phyloP scores from a whole-genome alignment of 2,888 invertebrate genomes.

The Carcina quercana region DNA sequence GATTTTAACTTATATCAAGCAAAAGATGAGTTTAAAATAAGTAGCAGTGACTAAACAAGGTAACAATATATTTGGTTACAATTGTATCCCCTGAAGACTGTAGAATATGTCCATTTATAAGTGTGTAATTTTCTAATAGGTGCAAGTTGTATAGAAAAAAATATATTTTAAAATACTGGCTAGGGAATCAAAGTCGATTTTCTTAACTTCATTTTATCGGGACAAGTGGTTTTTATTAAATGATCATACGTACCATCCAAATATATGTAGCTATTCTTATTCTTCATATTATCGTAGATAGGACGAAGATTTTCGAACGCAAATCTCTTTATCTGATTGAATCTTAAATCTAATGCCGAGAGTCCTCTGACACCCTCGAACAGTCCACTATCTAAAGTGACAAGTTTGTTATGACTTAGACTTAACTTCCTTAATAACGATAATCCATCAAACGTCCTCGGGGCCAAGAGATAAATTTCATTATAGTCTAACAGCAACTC shows the following conservation, averaged over 20 bases:
- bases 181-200: no score
- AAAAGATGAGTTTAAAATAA: no score
- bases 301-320: conserved; percentile 83
- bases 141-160: no score
- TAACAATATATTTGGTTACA: no score
- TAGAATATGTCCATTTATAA: no score
- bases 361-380: conserved; percentile 82
- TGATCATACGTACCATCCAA: conserved; percentile 83
- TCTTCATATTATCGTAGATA: conserved; percentile 84
- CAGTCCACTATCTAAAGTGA: conserved; percentile 79
- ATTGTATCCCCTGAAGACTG: no score
- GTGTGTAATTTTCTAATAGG: no score
- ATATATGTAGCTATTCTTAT: conserved; percentile 81
- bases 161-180: no score
- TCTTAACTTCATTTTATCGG: no score
- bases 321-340: conserved; percentile 84
- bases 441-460: conserved; percentile 85
- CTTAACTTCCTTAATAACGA: conserved; percentile 81
- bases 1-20: no score
- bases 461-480: conserved; percentile 81
- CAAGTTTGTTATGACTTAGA: conserved; percentile 84
- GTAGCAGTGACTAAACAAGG: no score
- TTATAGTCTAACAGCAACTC: conserved; percentile 82
- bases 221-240: background rate
- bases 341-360: conserved; percentile 82